These are phyloP conservation scores for Podabrus alpinus DNA, from an alignment of 2,888 invertebrate genomes.

Conservation along the genomic window DNA sequence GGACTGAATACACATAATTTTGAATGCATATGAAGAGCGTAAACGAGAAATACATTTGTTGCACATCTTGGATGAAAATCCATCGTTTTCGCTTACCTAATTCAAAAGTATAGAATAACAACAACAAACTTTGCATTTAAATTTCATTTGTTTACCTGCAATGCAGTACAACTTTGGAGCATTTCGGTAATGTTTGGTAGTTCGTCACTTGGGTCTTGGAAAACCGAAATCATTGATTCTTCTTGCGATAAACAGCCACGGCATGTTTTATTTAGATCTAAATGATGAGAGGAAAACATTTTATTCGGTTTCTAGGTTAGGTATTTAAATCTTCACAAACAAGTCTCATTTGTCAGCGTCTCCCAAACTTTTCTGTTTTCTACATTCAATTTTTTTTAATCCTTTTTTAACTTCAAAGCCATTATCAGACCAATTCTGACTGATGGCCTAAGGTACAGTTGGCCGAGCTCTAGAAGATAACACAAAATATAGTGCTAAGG, in stretches of 20 bases:
- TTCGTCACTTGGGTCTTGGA: constrained; percentile 53
- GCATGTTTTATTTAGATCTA: constrained; percentile 54
- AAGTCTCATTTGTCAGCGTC: not conserved
- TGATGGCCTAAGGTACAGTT: no score
- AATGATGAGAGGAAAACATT: not conserved
- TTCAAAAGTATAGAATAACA: not conserved
- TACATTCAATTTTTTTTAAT: no score
- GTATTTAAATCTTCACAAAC: not conserved
- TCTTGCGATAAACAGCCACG: constrained; percentile 56
- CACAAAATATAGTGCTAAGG: no score
- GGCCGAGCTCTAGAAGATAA: no score
- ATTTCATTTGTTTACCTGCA: constrained; percentile 50
- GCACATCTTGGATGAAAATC: constrained; percentile 57
- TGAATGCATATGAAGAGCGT: constrained; percentile 57
- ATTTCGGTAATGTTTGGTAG: constrained; percentile 53
- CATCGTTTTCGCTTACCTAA: constrained; percentile 52
- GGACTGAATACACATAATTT: constrained; percentile 56
- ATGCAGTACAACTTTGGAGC: constrained; percentile 56
- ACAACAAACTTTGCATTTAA: not conserved
- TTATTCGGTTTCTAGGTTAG: not conserved
- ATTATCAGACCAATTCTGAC: no score
- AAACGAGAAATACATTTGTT: constrained; percentile 55
- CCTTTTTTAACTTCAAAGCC: no score
- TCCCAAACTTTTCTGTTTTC: not conserved
- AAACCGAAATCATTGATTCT: constrained; percentile 51